Evolutionary conservation across 2,888 invertebrate species (phyloP).

Genomic region (Thymelicus acteon): DNA sequence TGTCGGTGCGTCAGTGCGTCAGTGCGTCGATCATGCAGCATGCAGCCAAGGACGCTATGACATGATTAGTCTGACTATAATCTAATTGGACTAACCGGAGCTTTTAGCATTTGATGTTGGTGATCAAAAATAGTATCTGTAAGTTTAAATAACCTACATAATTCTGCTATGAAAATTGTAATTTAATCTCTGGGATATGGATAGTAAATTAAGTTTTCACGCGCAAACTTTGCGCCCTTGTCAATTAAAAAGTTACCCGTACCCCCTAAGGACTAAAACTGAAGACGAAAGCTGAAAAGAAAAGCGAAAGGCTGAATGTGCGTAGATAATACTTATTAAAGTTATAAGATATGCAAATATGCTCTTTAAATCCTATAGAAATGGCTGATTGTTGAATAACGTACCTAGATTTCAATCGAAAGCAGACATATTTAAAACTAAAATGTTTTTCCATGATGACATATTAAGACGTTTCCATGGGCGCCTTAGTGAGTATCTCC

Average conservation of each 20-base stretch:
- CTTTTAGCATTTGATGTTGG: too few species aligned
- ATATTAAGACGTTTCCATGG: constrained; percentile 15
- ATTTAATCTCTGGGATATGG: too few species aligned
- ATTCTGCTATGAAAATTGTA: too few species aligned
- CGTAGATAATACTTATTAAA: too few species aligned
- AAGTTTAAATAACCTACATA: too few species aligned
- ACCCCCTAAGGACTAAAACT: too few species aligned
- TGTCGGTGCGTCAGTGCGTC: constrained; percentile 48
- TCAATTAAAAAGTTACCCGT: too few species aligned
- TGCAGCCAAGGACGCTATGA: constrained; percentile 36
- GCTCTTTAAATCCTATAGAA: background rate
- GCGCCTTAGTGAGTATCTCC: constrained; percentile 42
- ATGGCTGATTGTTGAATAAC: background rate
- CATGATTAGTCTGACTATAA: constrained; percentile 20
- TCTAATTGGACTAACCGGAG: constrained; percentile 6
- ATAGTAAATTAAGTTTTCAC: too few species aligned
- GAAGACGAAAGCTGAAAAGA: too few species aligned
- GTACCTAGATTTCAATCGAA: background rate
- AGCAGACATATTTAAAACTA: background rate
- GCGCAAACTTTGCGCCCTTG: too few species aligned
- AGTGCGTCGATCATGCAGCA: constrained; percentile 45
- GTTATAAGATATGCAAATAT: background rate
- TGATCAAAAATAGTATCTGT: too few species aligned
- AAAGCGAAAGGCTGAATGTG: too few species aligned
- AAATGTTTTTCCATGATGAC: background rate